These are phyloP conservation scores for Notospermus geniculatus DNA, from an alignment of 1,140 invertebrate genomes.

Conservation along the genomic window DNA sequence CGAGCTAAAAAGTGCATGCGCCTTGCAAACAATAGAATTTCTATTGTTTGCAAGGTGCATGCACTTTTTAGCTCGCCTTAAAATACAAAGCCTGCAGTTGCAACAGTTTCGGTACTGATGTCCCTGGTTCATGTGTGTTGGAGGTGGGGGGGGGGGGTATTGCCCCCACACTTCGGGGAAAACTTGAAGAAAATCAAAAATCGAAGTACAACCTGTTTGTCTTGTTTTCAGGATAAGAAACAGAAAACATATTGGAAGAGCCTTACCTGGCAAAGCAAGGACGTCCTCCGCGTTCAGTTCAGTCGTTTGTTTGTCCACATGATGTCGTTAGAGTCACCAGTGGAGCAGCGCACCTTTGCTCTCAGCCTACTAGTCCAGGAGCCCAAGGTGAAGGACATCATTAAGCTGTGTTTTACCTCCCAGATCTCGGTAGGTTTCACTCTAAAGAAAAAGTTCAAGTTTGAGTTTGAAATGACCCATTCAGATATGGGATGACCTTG, in stretches of 20 bases:
- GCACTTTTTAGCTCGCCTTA: no score
- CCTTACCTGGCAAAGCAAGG: conserved; percentile 58
- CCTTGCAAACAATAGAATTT: no score
- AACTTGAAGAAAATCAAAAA: not conserved
- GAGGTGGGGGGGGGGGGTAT: no score
- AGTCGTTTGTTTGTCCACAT: conserved; percentile 62
- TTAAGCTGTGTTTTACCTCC: conserved; percentile 32
- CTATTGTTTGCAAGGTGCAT: no score
- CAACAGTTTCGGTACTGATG: no score
- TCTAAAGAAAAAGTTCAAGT: no score
- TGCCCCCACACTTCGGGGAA: not conserved
- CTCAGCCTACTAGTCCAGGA: conserved; percentile 40
- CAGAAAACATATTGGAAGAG: conserved; percentile 33
- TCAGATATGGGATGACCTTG: no score
- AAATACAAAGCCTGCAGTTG: no score
- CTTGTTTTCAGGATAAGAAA: conserved; percentile 32
- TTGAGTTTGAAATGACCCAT: no score
- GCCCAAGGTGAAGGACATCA: conserved; percentile 30
- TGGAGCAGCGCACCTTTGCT: conserved; percentile 58
- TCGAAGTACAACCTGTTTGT: not conserved
- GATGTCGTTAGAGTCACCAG: conserved; percentile 59
- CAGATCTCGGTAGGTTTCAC: conserved; percentile 32
- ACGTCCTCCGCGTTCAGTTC: conserved; percentile 56
- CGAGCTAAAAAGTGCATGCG: no score
- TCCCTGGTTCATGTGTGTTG: no score